Conservation (phyloP, 2,888 invertebrate genomes). For the Lasioglossum marginatum region DNA sequence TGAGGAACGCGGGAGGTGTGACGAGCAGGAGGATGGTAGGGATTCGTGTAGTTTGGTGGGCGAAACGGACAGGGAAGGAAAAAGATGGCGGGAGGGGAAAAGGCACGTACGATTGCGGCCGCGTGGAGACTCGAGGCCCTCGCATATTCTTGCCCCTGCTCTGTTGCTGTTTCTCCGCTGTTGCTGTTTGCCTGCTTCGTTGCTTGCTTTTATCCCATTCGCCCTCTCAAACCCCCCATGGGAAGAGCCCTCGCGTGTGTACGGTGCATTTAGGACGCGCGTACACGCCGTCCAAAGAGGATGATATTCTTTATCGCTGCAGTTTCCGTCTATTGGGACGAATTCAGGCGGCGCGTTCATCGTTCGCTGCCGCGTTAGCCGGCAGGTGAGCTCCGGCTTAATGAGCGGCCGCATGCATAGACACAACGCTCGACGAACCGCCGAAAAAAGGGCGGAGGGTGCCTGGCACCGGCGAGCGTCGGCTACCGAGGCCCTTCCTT, state of each 20-base stretch:
- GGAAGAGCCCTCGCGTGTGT: slow-evolving; percentile 77
- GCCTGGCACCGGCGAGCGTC: slow-evolving; percentile 61
- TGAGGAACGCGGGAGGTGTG: slow-evolving; percentile 54
- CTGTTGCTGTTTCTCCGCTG: slow-evolving; percentile 34
- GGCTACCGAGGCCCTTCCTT: not conserved
- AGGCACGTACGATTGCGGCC: slow-evolving; percentile 56
- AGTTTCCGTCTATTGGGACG: slow-evolving; percentile 72
- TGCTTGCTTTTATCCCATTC: slow-evolving; percentile 34
- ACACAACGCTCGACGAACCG: slow-evolving; percentile 36
- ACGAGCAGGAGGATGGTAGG: slow-evolving; percentile 44
- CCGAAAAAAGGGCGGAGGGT: slow-evolving; percentile 54
- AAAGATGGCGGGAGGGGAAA: slow-evolving; percentile 23
- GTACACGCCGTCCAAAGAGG: slow-evolving; percentile 67
- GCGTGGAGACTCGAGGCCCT: slow-evolving; percentile 45
- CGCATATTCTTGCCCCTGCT: slow-evolving; percentile 58
- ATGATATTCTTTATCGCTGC: slow-evolving; percentile 75
- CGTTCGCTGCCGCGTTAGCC: slow-evolving; percentile 64
- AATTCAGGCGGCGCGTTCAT: slow-evolving; percentile 65
- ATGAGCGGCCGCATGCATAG: slow-evolving; percentile 51
- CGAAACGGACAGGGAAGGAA: slow-evolving; percentile 18
- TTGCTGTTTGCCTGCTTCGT: slow-evolving; percentile 27
- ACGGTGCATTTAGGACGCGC: slow-evolving; percentile 78
- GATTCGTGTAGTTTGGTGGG: not conserved
- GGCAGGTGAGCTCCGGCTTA: slow-evolving; percentile 70
- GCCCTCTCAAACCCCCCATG: slow-evolving; percentile 60